phyloP scores from a whole-genome alignment of 1,140 invertebrate genomes.

The Eurosta solidaginis region DNA sequence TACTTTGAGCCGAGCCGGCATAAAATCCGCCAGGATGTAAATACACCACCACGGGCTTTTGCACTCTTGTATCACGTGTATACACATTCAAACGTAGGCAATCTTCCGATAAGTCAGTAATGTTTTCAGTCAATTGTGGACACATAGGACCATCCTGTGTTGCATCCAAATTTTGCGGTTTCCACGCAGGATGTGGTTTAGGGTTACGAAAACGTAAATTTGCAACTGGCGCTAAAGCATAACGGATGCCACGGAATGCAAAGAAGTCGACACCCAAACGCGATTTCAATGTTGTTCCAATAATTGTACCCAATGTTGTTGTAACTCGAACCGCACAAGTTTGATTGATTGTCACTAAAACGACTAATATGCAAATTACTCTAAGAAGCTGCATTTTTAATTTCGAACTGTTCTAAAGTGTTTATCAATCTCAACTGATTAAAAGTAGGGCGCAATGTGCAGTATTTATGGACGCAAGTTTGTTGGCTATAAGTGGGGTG shows the following conservation, averaged over 20 bases:
- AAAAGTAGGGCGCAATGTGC: background rate
- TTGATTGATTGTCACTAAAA: background rate
- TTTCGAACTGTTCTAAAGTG: background rate
- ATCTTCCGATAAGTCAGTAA: conserved; percentile 66
- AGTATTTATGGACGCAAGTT: no score
- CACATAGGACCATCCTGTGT: conserved; percentile 65
- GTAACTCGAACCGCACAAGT: conserved; percentile 38
- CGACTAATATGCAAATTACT: background rate
- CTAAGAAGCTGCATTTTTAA: background rate
- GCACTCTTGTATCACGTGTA: conserved; percentile 63
- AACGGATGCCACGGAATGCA: conserved; percentile 70
- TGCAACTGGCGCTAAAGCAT: conserved; percentile 63
- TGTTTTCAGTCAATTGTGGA: conserved; percentile 54
- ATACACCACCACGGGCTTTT: conserved; percentile 65
- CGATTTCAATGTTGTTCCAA: conserved; percentile 42
- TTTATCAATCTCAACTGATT: background rate
- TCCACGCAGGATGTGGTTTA: conserved; percentile 62
- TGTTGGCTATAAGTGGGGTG: no score
- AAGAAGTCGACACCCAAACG: conserved; percentile 62
- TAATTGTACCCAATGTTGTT: conserved; percentile 45
- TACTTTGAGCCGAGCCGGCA: conserved; percentile 61
- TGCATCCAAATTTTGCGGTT: conserved; percentile 62
- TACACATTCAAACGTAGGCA: conserved; percentile 85
- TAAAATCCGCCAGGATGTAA: conserved; percentile 69
- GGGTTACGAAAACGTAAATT: conserved; percentile 56